phyloP scores from a whole-genome alignment of 2,888 invertebrate species.

The Charanyca ferruginea region DNA sequence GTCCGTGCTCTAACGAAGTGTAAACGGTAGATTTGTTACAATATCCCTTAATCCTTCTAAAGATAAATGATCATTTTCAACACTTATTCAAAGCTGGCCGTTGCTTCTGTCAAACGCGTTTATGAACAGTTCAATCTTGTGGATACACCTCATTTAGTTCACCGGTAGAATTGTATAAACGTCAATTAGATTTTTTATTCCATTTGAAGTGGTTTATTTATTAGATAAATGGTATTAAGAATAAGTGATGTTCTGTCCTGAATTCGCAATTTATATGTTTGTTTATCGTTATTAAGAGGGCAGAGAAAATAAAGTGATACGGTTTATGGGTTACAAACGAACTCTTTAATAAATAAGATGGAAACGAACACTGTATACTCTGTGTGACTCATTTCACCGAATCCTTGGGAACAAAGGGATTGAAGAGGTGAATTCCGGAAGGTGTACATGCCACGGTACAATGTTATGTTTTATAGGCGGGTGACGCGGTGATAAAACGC shows the following conservation, averaged over 20 bases:
- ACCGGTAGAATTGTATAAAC: conserved; percentile 36
- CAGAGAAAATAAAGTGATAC: conserved; percentile 33
- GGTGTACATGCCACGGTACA: conserved; percentile 55
- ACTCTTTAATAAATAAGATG: conserved; percentile 55
- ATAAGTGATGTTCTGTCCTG: conserved; percentile 41
- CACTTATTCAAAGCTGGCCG: conserved; percentile 43
- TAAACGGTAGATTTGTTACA: conserved; percentile 48
- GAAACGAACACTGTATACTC: conserved; percentile 36
- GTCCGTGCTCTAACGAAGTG: conserved; percentile 41
- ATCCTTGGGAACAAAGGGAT: conserved; percentile 66
- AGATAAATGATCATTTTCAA: conserved; percentile 59
- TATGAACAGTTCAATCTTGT: conserved; percentile 46
- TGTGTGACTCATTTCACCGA: conserved; percentile 56
- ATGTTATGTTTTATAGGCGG: conserved; percentile 66
- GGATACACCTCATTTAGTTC: conserved; percentile 37
- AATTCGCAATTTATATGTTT: conserved; percentile 47
- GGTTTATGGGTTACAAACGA: conserved; percentile 29
- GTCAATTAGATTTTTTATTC: conserved; percentile 41
- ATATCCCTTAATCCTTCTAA: conserved; percentile 51
- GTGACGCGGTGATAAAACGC: conserved; percentile 77
- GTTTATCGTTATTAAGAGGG: conserved; percentile 41
- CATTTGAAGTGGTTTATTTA: conserved; percentile 42
- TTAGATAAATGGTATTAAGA: conserved; percentile 33
- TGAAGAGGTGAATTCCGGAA: conserved; percentile 62
- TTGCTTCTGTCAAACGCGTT: conserved; percentile 48